Conservation (phyloP, 1,140 invertebrate genomes). For the Bombus turneri region DNA sequence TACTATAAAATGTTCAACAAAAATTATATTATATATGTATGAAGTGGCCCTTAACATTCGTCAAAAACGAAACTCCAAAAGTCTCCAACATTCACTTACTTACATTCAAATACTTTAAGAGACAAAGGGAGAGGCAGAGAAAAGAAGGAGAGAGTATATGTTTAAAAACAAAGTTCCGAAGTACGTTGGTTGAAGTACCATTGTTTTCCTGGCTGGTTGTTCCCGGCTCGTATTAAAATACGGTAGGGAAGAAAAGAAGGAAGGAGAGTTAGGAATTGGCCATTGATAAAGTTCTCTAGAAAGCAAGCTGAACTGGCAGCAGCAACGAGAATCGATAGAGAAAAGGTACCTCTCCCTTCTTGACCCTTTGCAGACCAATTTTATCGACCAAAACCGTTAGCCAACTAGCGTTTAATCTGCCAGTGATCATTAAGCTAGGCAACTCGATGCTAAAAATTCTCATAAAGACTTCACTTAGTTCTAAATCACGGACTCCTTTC, state of each 20-base stretch:
- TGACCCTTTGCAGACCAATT: constrained; percentile 40
- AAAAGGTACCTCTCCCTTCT: constrained; percentile 21
- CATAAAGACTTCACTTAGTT: constrained; percentile 41
- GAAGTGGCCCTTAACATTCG: too few relatives aligned
- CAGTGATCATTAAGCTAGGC: constrained; percentile 40
- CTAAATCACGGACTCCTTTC: constrained; percentile 41
- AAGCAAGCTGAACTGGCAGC: constrained; percentile 28
- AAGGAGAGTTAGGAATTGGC: constrained; percentile 54
- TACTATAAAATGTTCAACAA: not conserved
- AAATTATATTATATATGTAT: not conserved
- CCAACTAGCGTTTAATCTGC: constrained; percentile 41
- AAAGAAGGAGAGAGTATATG: not conserved
- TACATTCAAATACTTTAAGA: not conserved
- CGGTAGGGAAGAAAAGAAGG: constrained; percentile 23
- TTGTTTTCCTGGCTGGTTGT: constrained; percentile 46
- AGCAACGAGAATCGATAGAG: constrained; percentile 19
- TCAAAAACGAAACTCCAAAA: not conserved
- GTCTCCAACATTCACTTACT: not conserved
- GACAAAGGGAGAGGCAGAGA: not conserved
- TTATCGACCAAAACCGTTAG: constrained; percentile 12
- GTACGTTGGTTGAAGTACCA: constrained; percentile 46
- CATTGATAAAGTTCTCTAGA: constrained; percentile 53
- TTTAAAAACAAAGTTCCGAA: constrained; percentile 53
- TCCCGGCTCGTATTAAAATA: constrained; percentile 49
- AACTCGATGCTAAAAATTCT: constrained; percentile 46